Base-by-base conservation (phyloP, 35 echinoderm and acorn worm species). In the Strongylocentrotus purpuratus region DNA sequence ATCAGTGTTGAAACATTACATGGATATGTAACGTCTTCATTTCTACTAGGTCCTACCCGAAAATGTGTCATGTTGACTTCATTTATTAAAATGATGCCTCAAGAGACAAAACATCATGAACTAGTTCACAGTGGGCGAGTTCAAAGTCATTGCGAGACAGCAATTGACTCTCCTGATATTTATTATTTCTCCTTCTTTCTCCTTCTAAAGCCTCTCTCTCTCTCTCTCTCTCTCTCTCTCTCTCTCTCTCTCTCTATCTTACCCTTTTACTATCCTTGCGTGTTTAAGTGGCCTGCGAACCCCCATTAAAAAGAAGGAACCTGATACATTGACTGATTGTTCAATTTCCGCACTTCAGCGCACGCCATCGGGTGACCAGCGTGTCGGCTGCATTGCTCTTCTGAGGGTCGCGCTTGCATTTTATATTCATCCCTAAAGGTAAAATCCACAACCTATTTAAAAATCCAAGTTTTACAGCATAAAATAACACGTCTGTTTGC, bases 401-500 rank as follows among this genome's bases (percentile, higher is more conserved):
- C 20, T n/a, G 65, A 78, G 20, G 20, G 22, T 78, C 28, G 65
- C 65, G 65, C 20, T 78, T 78, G 28, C 28, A 78, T 55, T 55
- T 55, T 55, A 78, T 78, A 78, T 78, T 78, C 22, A 22, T 22
- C 65, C 22, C 65, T 78, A 28, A 59, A 7, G 65, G 17, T 28
- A 28, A 70, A 70, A 70, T 70, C 61, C 61, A 70, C 61, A 70
- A 28, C 65, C 65, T 78, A 78, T 78, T 78, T 78, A 78, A 78
- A 78, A 78, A 78, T 78, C 65, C 65, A 78, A 78, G 22, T 78
- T 78, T 78, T n/a, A 78, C 15, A 78, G 65, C 65, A 78, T 78
- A 78, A 78, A n/a, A 78, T 20, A 70, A 28, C 65, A 78, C 65
- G 65, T 78, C 65, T 78, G 65, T 78, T 70, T 70, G 61, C 61